These are phyloP conservation scores for Lagocephalus sceleratus DNA, from an alignment of 2,797 vertebrate genomes.

Conservation along the genomic window DNA sequence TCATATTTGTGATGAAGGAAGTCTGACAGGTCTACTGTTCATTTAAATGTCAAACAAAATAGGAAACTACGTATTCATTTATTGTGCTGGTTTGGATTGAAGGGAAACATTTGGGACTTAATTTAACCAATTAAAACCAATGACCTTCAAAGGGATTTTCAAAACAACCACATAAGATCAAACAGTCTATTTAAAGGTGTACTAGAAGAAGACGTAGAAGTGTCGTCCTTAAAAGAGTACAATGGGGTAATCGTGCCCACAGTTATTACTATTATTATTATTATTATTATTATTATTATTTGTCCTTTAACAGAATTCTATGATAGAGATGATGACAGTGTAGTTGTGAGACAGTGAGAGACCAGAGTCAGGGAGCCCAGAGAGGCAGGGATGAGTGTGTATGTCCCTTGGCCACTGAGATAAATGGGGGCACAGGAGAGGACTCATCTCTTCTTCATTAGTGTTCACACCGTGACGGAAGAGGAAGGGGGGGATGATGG, in stretches of 20 bases:
- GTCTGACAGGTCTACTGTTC: background rate
- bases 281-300: constrained; percentile 29
- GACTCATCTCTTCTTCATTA: constrained; percentile 80
- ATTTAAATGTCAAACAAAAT: background rate
- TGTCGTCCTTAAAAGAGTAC: constrained; percentile 7
- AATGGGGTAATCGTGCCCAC: background rate
- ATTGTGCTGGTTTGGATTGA: no score
- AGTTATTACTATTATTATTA: constrained; percentile 20
- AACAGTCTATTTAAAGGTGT: background rate
- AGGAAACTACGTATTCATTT: no score
- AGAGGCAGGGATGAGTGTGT: constrained; percentile 41
- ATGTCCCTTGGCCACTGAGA: constrained; percentile 60
- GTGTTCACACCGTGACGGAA: constrained; percentile 72
- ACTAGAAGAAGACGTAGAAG: no score
- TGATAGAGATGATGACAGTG: constrained; percentile 29
- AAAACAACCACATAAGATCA: background rate
- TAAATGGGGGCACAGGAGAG: constrained; percentile 73
- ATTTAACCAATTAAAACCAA: background rate
- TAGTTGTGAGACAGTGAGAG: constrained; percentile 25
- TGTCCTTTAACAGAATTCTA: constrained; percentile 17
- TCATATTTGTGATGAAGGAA: no score
- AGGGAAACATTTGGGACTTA: no score
- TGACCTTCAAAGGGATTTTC: background rate
- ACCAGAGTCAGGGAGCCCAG: constrained; percentile 6
- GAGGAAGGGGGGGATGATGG: constrained; percentile 29